A percentile compares a stretch with the other conserved stretches of the same genome.
Evolutionary conservation across 2,113 vertebrate genomes (phyloP).

Genomic region (Paradisaea rubra): DNA sequence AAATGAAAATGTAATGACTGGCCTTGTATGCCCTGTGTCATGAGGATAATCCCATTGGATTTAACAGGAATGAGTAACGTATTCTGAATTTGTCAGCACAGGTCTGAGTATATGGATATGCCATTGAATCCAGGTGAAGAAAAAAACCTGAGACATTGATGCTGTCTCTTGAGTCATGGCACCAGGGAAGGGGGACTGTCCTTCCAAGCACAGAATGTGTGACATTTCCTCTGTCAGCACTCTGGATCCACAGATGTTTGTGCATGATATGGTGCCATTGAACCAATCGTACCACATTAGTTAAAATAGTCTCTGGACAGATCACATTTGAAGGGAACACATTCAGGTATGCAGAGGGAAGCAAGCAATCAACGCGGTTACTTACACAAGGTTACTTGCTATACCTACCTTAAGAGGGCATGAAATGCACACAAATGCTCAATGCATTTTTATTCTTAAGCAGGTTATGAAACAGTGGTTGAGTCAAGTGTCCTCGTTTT

Average conservation of each 20-base stretch:
- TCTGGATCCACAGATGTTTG: neutral
- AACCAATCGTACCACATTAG: neutral
- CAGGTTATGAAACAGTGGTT: neutral
- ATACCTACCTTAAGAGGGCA: slow-evolving; percentile 64
- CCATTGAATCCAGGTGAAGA: neutral
- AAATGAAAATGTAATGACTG: neutral
- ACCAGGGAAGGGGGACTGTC: neutral
- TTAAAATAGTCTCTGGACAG: neutral
- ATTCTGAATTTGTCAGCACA: neutral
- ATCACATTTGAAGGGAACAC: neutral
- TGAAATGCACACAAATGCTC: slow-evolving; percentile 58
- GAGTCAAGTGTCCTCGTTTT: neutral
- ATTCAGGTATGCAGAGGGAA: neutral
- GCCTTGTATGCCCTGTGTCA: neutral
- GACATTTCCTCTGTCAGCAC: neutral
- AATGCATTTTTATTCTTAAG: neutral
- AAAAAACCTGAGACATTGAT: neutral
- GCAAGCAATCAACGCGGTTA: neutral
- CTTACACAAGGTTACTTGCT: slow-evolving; percentile 47
- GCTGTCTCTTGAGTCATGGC: slow-evolving; percentile 1
- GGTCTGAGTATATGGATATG: neutral
- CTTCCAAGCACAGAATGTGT: neutral
- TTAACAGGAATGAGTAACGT: neutral
- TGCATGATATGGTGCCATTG: neutral
- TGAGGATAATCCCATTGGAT: neutral